Base-by-base conservation (phyloP, 2,888 invertebrate genomes). In the Eupithecia subfuscata region DNA sequence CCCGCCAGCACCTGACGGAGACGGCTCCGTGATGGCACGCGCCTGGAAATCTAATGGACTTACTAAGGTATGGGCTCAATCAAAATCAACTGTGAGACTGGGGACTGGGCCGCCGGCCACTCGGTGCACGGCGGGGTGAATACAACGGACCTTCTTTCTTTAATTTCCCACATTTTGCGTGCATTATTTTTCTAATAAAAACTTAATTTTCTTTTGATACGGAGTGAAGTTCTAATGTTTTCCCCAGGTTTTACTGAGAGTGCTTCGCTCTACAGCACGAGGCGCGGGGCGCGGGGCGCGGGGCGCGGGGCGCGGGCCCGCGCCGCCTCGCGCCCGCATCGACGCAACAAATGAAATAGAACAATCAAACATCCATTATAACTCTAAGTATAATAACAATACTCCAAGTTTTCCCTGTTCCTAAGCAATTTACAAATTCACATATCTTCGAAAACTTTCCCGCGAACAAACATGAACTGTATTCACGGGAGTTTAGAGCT, bases 361-460 rank as follows among this genome's bases (percentile, higher is more conserved):
- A 81, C 78, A 83, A 82, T 84, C 82, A 81, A 85, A 87, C 79
- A 82, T 72, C 80, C 82, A 82, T 86, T 76, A 82, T 75, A 82
- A 82, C 83, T 80, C 78, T 73, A 84, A 84, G 75, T 78, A 79
- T 79, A 83, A 81, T 83, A 86, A 87, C 83, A 85, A 84, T 86
- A 22, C 22, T 81, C 82, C 82, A 85, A 84, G 81, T 85, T 86
- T 82, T 78, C 79, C 85, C 82, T 82, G 82, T 83, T 85, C 83
- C 78, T 81, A 82, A 86, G 79, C 83, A 82, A 86, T 86, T 85
- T 81, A 81, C 80, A 74, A 82, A 84, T 82, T 82, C 84, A 84
- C 86, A 84, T 84, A 82, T 87, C 84, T 85, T 80, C 65, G 64
- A 69, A 80, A 72, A 56, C 22, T 11, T 43, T 52, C 11, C 8